These are phyloP conservation scores for Adoxophyes honmai DNA, from an alignment of 1,140 invertebrate genomes.

Conservation along the genomic window DNA sequence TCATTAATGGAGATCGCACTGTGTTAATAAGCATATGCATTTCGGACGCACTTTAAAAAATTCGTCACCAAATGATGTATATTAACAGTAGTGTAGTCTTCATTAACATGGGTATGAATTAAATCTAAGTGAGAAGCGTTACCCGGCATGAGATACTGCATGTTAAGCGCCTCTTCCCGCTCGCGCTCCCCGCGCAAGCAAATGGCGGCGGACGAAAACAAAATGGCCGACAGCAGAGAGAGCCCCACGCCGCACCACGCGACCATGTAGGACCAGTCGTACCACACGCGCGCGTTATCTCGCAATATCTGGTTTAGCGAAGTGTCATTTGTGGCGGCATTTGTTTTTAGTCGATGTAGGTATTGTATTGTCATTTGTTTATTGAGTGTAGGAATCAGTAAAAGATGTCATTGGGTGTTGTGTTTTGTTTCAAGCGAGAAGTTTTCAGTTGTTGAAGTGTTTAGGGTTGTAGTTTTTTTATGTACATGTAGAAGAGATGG, in stretches of 20 bases:
- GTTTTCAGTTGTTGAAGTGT: neutral
- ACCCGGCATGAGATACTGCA: conserved; percentile 99
- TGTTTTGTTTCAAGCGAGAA: neutral
- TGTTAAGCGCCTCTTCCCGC: conserved; percentile 95
- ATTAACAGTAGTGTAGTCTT: neutral
- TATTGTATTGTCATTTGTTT: conserved; percentile 15
- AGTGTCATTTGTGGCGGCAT: neutral
- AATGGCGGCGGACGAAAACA: conserved; percentile 94
- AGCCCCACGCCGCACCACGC: conserved; percentile 96
- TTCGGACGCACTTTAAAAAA: too few relatives aligned
- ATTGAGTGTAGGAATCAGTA: neutral
- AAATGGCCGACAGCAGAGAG: conserved; percentile 90
- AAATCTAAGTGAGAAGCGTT: conserved; percentile 36
- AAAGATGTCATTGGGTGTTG: conserved; percentile 3
- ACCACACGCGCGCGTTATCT: conserved; percentile 90
- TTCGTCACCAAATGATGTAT: neutral
- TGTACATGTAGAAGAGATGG: conserved; percentile 9
- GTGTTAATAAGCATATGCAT: too few relatives aligned
- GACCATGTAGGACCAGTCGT: conserved; percentile 97
- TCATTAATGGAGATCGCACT: too few relatives aligned
- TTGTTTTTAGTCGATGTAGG: conserved; percentile 16
- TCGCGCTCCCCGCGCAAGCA: conserved; percentile 94
- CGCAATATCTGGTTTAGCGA: conserved; percentile 86
- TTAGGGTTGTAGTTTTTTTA: neutral
- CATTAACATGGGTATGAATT: neutral